Base-by-base conservation (phyloP, 1,140 invertebrate genomes). In the Eupeodes corollae region DNA sequence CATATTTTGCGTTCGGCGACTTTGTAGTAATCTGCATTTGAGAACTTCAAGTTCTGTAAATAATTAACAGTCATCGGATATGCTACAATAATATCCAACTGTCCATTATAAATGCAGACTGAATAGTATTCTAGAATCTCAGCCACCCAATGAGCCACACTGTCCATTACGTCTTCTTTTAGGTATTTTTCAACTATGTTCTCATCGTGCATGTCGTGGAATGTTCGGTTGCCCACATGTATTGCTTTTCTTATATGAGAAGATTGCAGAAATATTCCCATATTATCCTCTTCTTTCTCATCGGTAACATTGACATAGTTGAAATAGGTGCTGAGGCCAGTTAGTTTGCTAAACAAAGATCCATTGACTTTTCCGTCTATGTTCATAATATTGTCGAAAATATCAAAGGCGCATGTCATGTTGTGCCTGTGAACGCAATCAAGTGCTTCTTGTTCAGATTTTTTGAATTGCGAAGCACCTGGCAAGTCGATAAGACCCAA, bases 81-180 rank as follows among this genome's bases (percentile, higher is more conserved):
- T 2, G 86, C 81, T 2, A 89, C 81, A 56, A 91, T 88, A 14
- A 92, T 82, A 60, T 92, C 88, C 33, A 91, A 59, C 58, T 91
- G 86, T 1, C 88, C 88, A 58, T 80, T 89, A 61, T 90, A 92
- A 42, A 86, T 74, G 6, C 86, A 69, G 5, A 84, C 76, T 62
- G 76, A 76, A 56, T 88, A 88, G 48, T 79, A 56, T 42, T 59
- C 79, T 54, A 73, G 78, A 1, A 94, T 65, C 46, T 83, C 79
- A 6, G 77, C 71, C 40, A 95, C 70, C 77, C 80, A 83, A 1
- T 79, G 79, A 35, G 84, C 82, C 18, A 89, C 78, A 1, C 84
- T 86, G 56, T 89, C 76, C 80, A 92, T 88, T 0, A 94, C 74
- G 71, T 95, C 91, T 19, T 73, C 62, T 43, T 80, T 76, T 6